Base-by-base conservation (phyloP, 2,888 invertebrate genomes). In the Hirtodrosophila histrioides region DNA sequence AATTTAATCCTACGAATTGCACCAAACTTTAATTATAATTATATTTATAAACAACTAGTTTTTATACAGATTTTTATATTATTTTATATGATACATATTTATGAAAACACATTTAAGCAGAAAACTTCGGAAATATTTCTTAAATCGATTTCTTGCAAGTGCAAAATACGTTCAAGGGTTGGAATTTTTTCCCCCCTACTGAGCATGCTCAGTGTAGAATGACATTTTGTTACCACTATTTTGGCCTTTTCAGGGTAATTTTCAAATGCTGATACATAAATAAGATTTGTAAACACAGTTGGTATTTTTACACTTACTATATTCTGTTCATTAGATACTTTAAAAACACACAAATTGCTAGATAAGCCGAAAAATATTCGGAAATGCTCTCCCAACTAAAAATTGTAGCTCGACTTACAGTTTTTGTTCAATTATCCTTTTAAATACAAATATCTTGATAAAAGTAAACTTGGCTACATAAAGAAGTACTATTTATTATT, bases 111-210 rank as follows among this genome's bases (percentile, higher is more conserved):
- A 64, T 71, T 71, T 69, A 45, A 57, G 64, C 58, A 49, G 54
- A 75, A 71, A 65, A 63, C 56, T 64, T 67, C 64, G 12, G 64
- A 71, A 78, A 69, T 78, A 78, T 67, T 74, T 56, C 66, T 58
- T 58, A 70, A 80, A 82, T 82, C 82, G 86, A 82, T 82, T 74
- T 83, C 58, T 71, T 63, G 39, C 62, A 55, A 57, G 68, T 62
- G 66, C 68, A 74, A 62, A 61, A 44, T 75, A 36, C 31, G 46
- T 39, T 39, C 57, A 67, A 72, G 75, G 67, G 70, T 58, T 55
- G 77, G 57, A 56, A 53, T 57, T 50, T 39, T 46, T 27, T 53
- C 46, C 17, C 23, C 46, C 17, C 23, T 8, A 66, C 78, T 67
- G 79, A 50, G 78, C 79, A 79, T 79, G 79, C 79, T 66, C 79